phyloP scores from a whole-genome alignment of 2,888 invertebrate species.

The Zygogramma bicolorata region DNA sequence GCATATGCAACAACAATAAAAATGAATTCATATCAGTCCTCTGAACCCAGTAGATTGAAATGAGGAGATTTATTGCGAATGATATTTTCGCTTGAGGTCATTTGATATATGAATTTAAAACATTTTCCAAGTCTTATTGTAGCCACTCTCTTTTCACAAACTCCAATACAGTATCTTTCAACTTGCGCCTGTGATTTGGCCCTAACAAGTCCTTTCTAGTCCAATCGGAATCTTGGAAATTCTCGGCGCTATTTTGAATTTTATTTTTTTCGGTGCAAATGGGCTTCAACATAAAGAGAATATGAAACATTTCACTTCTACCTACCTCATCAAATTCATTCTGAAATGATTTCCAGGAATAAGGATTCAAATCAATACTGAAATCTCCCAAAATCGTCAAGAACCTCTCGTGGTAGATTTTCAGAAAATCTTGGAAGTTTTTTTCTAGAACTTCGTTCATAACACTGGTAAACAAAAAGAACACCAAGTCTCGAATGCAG shows the following conservation, averaged over 20 bases:
- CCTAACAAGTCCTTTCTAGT: conserved; percentile 61
- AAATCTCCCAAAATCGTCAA: conserved; percentile 64
- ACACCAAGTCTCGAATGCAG: conserved; percentile 69
- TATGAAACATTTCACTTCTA: conserved; percentile 66
- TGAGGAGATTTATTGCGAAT: too few relatives aligned
- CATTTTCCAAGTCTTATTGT: neutral
- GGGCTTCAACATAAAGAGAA: conserved; percentile 68
- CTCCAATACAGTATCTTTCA: conserved; percentile 61
- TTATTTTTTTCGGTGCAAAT: conserved; percentile 67
- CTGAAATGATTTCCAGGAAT: conserved; percentile 65
- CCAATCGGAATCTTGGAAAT: conserved; percentile 65
- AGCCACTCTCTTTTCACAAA: conserved; percentile 61
- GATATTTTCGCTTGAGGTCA: too few relatives aligned
- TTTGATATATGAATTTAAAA: neutral
- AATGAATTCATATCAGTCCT: too few relatives aligned
- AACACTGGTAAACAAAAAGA: conserved; percentile 71
- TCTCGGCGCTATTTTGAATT: conserved; percentile 65
- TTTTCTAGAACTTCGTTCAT: conserved; percentile 64
- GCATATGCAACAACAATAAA: too few relatives aligned
- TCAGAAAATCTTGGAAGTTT: conserved; percentile 68
- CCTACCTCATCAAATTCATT: conserved; percentile 66
- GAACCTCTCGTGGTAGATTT: conserved; percentile 69
- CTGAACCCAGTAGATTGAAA: too few relatives aligned
- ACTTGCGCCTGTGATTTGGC: conserved; percentile 60
- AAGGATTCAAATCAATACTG: conserved; percentile 58